A percentile compares a stretch with the other conserved stretches of the same genome.
Conservation (phyloP, 2,797 vertebrate genomes). For the Clarias laeviceps region DNA sequence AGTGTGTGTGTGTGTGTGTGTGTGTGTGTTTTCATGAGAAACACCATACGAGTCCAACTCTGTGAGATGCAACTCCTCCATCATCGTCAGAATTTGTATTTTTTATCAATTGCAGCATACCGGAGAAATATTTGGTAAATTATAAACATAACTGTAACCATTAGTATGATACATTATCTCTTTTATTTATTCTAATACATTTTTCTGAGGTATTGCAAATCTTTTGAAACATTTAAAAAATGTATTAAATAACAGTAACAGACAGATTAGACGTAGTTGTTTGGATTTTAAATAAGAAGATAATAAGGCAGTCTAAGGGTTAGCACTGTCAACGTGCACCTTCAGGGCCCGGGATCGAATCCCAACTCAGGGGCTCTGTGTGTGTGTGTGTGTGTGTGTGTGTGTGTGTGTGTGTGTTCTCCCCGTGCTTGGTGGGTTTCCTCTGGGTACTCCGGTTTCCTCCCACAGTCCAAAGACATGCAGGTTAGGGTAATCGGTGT, state of each 20-base stretch:
- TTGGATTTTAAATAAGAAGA: not conserved
- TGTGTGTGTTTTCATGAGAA: not conserved
- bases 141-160: not conserved
- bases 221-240: not conserved
- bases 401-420: too few species aligned
- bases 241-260: not conserved
- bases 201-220: too few species aligned
- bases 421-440: too few species aligned
- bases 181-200: too few species aligned
- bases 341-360: too few species aligned
- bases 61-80: not conserved
- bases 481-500: too few species aligned
- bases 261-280: not conserved
- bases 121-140: not conserved
- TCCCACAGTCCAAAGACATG: too few species aligned
- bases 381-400: too few species aligned
- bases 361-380: too few species aligned
- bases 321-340: too few species aligned
- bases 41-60: not conserved
- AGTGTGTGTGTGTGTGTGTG: not conserved
- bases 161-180: not conserved
- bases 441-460: too few species aligned
- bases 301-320: not conserved
- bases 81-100: not conserved
- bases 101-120: not conserved